Conservation (phyloP, 1,140 invertebrate species). For the Oryctes rhinoceros region DNA sequence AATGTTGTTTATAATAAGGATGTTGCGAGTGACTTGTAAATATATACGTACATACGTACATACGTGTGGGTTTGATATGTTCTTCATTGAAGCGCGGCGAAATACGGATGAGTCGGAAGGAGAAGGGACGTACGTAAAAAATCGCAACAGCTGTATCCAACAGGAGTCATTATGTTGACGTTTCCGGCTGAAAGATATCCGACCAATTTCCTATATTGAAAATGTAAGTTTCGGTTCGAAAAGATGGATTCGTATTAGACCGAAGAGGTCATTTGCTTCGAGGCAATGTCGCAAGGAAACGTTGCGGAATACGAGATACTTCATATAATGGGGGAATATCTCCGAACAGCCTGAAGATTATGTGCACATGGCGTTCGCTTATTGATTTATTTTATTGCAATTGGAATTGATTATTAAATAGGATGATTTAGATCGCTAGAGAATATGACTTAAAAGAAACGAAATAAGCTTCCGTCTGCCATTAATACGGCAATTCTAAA, state of each 20-base stretch:
- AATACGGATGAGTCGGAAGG: constrained; percentile 22
- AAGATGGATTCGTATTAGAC: neutral
- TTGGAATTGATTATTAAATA: too few species aligned
- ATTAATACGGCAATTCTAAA: too few species aligned
- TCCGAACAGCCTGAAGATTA: neutral
- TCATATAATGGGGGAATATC: neutral
- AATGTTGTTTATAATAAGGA: constrained; percentile 27
- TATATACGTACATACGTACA: neutral
- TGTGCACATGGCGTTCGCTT: neutral
- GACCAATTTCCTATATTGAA: constrained; percentile 2
- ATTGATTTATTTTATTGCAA: too few species aligned
- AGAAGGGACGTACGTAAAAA: constrained; percentile 4
- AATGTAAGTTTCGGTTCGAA: neutral
- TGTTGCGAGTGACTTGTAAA: neutral
- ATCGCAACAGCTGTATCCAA: constrained; percentile 33
- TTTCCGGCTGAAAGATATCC: constrained; percentile 21
- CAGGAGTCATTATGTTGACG: constrained; percentile 21
- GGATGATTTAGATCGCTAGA: too few species aligned
- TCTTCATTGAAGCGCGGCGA: constrained; percentile 24
- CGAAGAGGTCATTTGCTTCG: too few species aligned
- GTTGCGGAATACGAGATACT: too few species aligned
- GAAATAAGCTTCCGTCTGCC: too few species aligned
- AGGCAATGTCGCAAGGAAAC: too few species aligned
- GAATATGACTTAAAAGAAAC: too few species aligned
- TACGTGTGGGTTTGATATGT: constrained; percentile 22